A percentile compares a stretch with the other conserved stretches of the same genome.
Conservation (phyloP, 2,113 vertebrate genomes). For the Trinectes maculatus region DNA sequence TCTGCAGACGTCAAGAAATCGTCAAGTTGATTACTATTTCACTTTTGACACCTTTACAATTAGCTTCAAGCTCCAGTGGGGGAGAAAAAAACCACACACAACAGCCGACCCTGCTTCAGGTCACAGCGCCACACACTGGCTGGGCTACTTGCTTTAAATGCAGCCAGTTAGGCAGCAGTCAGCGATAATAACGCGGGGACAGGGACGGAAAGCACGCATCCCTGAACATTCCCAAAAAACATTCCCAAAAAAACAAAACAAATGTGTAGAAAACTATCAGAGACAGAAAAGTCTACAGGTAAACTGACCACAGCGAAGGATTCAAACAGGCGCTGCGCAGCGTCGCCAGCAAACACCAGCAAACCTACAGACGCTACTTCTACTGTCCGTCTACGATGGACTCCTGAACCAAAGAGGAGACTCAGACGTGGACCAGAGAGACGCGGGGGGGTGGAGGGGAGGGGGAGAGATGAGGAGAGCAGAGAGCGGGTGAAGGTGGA, state of each 20-base stretch:
- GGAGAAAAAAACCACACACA: background rate
- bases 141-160: slow-evolving; percentile 25
- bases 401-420: slow-evolving; percentile 36
- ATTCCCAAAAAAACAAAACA: slow-evolving; percentile 51
- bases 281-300: slow-evolving; percentile 49
- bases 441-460: background rate
- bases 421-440: slow-evolving; percentile 50
- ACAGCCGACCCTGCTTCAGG: slow-evolving; percentile 44
- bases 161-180: slow-evolving; percentile 35
- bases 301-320: slow-evolving; percentile 49
- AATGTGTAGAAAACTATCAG: slow-evolving; percentile 53
- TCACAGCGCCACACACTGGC: slow-evolving; percentile 31
- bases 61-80: background rate
- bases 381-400: slow-evolving; percentile 41
- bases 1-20: slow-evolving; percentile 57
- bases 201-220: slow-evolving; percentile 50
- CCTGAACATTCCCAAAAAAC: slow-evolving; percentile 67
- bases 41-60: background rate
- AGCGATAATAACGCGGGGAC: slow-evolving; percentile 24
- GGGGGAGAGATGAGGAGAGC: slow-evolving; percentile 25
- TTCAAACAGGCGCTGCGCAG: slow-evolving; percentile 30
- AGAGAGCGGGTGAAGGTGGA: slow-evolving; percentile 63
- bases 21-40: slow-evolving; percentile 8
- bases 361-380: slow-evolving; percentile 51
- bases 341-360: slow-evolving; percentile 15